Percentiles rank a stretch among this genome's conserved stretches.
Evolutionary conservation across 2,888 invertebrate genomes (phyloP).

Genomic region (Megaustenia siamemsis): DNA sequence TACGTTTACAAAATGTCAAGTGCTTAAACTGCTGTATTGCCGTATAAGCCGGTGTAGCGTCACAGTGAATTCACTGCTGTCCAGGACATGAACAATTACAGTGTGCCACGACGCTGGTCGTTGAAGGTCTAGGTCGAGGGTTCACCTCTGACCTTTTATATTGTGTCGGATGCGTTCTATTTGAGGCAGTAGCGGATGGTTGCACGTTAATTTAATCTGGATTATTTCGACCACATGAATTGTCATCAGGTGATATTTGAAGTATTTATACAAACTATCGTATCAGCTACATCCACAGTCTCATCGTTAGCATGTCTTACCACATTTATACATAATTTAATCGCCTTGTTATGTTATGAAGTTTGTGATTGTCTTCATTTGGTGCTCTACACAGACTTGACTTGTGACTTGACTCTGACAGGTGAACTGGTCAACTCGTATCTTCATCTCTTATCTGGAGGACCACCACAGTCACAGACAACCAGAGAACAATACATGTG

Average conservation of each 20-base stretch:
- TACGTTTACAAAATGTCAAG: too few species aligned
- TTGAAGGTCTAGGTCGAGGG: background rate
- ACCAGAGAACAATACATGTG: too few species aligned
- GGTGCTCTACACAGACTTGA: too few species aligned
- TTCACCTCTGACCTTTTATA: conserved; percentile 20
- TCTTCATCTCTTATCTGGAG: too few species aligned
- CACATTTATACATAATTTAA: background rate
- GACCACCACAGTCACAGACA: too few species aligned
- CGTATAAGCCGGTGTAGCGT: too few species aligned
- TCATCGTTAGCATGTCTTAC: background rate
- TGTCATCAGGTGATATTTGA: background rate
- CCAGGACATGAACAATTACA: background rate
- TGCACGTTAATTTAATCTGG: background rate
- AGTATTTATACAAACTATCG: background rate
- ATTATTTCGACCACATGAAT: background rate
- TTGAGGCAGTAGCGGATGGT: background rate
- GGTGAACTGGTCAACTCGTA: too few species aligned
- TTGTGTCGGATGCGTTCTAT: background rate
- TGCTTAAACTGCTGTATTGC: too few species aligned
- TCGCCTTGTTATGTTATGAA: too few species aligned
- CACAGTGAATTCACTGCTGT: too few species aligned
- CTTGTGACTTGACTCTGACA: too few species aligned
- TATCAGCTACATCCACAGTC: background rate
- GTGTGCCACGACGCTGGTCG: background rate
- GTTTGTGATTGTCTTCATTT: too few species aligned